Percentiles rank a stretch among this genome's conserved stretches.
Conservation (phyloP, 2,113 vertebrate species). For the Istiophorus platypterus region DNA sequence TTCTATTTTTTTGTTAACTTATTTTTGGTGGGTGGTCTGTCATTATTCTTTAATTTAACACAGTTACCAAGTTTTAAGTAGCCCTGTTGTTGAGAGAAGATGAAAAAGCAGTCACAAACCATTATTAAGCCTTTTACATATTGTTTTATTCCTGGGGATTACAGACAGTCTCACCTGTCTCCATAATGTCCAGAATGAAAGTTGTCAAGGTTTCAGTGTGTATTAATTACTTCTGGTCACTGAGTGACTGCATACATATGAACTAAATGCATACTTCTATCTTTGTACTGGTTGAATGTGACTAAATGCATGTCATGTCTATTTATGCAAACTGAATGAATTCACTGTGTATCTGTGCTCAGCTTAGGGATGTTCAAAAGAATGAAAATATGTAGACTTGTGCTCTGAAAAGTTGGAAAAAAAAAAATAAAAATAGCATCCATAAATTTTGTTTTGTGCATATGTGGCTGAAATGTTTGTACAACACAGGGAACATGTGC, state of each 20-base stretch:
- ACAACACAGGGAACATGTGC: background rate
- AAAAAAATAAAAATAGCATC: conserved; percentile 62
- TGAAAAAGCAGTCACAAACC: conserved; percentile 72
- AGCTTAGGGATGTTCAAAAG: conserved; percentile 64
- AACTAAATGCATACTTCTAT: conserved; percentile 62
- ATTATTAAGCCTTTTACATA: conserved; percentile 71
- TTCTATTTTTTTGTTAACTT: conserved; percentile 78
- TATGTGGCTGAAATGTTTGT: background rate
- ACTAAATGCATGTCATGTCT: conserved; percentile 69
- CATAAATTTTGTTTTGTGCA: conserved; percentile 43
- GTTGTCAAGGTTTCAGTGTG: conserved; percentile 73
- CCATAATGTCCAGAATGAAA: conserved; percentile 77
- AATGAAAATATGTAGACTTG: conserved; percentile 60
- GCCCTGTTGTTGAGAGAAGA: conserved; percentile 80
- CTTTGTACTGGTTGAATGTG: conserved; percentile 71
- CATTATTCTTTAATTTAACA: conserved; percentile 75
- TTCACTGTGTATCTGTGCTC: conserved; percentile 74
- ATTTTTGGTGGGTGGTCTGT: conserved; percentile 76
- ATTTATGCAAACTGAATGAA: conserved; percentile 79
- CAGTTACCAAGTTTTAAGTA: conserved; percentile 76
- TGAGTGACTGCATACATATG: conserved; percentile 68
- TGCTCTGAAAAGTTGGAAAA: conserved; percentile 66
- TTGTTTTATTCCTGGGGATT: conserved; percentile 81
- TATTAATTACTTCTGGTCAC: conserved; percentile 79
- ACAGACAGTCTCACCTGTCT: conserved; percentile 69